Evolutionary conservation across 2,797 vertebrate genomes (phyloP).

Genomic region (Cercopithecus diana): DNA sequence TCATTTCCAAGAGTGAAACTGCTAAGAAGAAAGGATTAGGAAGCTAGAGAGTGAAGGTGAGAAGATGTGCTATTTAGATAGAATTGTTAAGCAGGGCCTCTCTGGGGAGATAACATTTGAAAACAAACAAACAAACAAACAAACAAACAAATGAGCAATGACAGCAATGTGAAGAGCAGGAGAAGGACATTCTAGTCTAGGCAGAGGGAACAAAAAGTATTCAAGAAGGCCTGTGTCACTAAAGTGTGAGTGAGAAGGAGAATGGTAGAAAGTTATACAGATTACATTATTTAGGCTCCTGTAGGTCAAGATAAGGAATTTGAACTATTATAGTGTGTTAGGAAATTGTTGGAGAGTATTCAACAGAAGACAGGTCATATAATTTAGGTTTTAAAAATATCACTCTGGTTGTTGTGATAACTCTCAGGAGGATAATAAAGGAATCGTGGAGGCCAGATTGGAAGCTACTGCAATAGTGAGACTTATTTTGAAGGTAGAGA

Average conservation of each 20-base stretch:
- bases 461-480: conserved; percentile 1
- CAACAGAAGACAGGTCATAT: neutral
- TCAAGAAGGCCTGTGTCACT: neutral
- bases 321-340: conserved; percentile 10
- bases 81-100: conserved; percentile 38
- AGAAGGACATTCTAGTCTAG: neutral
- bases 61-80: conserved; percentile 42
- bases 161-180: conserved; percentile 5
- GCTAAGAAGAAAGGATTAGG: conserved; percentile 36
- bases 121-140: neutral
- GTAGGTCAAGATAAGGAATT: neutral
- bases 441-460: neutral
- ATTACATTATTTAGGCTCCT: neutral
- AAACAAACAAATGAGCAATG: neutral
- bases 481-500: neutral
- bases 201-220: neutral
- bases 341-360: conserved; percentile 6
- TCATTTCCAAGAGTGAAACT: conserved; percentile 48
- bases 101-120: conserved; percentile 7
- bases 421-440: neutral
- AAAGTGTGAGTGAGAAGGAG: neutral
- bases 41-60: conserved; percentile 44
- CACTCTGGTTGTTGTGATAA: neutral
- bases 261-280: neutral
- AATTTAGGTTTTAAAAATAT: conserved; percentile 41